Evolutionary conservation across 2,113 vertebrate species (phyloP).

Genomic region (Bolborhynchus lineola): DNA sequence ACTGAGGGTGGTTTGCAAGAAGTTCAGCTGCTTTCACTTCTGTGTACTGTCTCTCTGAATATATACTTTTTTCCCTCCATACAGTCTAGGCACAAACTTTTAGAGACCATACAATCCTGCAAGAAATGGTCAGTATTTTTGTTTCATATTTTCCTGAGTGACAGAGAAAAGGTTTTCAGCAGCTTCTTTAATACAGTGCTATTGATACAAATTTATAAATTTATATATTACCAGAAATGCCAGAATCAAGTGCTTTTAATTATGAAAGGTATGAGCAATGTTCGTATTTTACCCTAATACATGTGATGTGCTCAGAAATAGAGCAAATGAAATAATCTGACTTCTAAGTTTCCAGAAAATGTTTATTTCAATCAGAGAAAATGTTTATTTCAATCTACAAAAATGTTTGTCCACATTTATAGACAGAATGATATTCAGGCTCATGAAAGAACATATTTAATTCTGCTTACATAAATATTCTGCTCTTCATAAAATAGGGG

Average conservation of each 20-base stretch:
- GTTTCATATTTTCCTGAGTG: neutral
- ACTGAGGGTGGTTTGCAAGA: conserved; percentile 56
- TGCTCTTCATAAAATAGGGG: neutral
- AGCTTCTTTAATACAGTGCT: neutral
- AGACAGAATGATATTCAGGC: neutral
- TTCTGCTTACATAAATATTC: neutral
- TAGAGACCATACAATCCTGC: neutral
- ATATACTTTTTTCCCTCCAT: conserved; percentile 33
- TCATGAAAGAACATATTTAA: neutral
- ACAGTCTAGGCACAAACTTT: conserved; percentile 3
- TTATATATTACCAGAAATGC: neutral
- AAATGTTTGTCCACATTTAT: neutral
- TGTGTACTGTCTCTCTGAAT: conserved; percentile 50
- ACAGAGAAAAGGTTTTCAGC: neutral
- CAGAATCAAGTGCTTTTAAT: neutral
- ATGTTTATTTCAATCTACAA: neutral
- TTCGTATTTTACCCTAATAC: neutral
- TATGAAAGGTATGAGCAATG: neutral
- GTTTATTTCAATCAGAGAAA: neutral
- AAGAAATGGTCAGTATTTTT: neutral
- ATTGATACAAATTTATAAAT: neutral
- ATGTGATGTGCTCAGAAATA: neutral
- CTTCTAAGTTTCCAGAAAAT: neutral
- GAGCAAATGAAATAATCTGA: neutral
- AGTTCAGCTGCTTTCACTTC: conserved; percentile 60